Evolutionary conservation across 1,140 invertebrate species (phyloP).

Genomic region (Thalassaphorura encarpata): DNA sequence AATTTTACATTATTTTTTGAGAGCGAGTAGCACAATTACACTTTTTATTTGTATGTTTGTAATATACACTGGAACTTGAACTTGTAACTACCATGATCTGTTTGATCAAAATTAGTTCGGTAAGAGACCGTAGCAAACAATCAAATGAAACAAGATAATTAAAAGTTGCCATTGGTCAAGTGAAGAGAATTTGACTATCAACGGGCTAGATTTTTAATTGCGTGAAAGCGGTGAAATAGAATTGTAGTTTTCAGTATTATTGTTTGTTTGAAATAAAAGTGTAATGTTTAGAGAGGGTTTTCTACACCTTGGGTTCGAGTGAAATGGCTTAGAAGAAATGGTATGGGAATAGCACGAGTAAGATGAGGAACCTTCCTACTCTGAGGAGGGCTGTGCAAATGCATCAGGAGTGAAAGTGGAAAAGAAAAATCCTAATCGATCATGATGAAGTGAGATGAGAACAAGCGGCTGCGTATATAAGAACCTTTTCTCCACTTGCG

Average conservation of each 20-base stretch:
- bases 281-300: neutral
- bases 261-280: neutral
- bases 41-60: no score
- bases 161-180: no score
- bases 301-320: neutral
- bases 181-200: no score
- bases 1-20: no score
- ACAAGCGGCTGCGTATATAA: conserved; percentile 24
- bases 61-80: no score
- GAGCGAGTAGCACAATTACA: no score
- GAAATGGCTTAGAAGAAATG: neutral
- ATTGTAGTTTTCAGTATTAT: neutral
- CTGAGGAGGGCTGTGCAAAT: neutral
- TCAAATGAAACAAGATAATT: no score
- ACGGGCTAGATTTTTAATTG: no score
- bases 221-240: no score
- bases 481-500: neutral
- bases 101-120: no score
- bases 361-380: neutral
- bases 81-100: no score
- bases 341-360: neutral
- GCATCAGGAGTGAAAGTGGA: neutral
- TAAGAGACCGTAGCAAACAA: no score
- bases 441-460: conserved; percentile 29
- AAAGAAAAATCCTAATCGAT: conserved; percentile 32